phyloP scores from a whole-genome alignment of 2,113 vertebrate species.

The Pomatorhinus ruficollis region DNA sequence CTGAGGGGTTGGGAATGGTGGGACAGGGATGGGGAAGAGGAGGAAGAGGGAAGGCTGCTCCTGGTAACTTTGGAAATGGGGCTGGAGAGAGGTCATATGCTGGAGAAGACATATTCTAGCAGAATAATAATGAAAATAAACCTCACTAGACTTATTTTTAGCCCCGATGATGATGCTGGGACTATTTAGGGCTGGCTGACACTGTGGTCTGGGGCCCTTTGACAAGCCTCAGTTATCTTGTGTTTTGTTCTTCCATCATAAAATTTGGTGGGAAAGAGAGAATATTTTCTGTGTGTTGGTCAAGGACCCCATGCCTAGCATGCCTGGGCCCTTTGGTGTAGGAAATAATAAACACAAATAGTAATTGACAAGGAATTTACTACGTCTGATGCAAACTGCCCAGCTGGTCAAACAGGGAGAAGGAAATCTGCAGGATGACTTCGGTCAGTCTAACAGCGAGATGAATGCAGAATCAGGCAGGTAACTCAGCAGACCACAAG shows the following conservation, averaged over 20 bases:
- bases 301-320: neutral
- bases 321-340: conserved; percentile 7
- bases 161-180: neutral
- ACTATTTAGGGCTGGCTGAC: conserved; percentile 36
- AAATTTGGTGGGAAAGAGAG: conserved; percentile 28
- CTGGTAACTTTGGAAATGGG: neutral
- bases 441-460: neutral
- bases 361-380: conserved; percentile 4
- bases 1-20: neutral
- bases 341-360: neutral
- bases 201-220: neutral
- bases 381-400: neutral
- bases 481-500: neutral
- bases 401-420: neutral
- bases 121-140: conserved; percentile 21
- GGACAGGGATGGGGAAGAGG: neutral
- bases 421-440: neutral
- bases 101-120: neutral
- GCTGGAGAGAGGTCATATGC: neutral
- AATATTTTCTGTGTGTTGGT: neutral
- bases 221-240: neutral
- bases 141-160: conserved; percentile 43
- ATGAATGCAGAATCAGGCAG: neutral
- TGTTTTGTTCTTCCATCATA: neutral
- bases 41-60: neutral